A percentile compares a stretch with the other conserved stretches of the same genome.
phyloP scores from a whole-genome alignment of 2,113 vertebrate species.

The Conger conger region DNA sequence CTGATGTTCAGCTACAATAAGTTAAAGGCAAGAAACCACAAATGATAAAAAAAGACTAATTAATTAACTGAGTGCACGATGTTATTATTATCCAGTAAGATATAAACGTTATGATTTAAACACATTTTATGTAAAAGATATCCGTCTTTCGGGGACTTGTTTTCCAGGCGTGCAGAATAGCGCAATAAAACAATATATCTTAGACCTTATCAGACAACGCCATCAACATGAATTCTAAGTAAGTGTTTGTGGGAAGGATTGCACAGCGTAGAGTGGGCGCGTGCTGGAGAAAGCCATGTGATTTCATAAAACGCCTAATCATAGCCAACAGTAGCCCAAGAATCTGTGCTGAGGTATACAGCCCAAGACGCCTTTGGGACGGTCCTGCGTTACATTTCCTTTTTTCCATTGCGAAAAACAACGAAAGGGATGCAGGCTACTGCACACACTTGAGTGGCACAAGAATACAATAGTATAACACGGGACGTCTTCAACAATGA shows the following conservation, averaged over 20 bases:
- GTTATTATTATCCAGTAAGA: not conserved
- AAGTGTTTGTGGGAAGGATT: not conserved
- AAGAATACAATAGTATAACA: not conserved
- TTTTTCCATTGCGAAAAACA: not conserved
- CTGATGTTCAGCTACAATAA: not conserved
- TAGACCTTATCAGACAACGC: not conserved
- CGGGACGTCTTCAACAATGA: not conserved
- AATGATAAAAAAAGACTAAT: not conserved
- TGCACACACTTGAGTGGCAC: not conserved
- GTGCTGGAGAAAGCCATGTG: constrained; percentile 1
- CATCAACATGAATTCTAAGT: not conserved
- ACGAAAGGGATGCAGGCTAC: not conserved
- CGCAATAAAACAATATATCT: not conserved
- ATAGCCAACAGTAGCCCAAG: not conserved
- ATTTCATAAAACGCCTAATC: constrained; percentile 7
- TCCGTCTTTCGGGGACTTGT: not conserved
- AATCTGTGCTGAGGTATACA: not conserved
- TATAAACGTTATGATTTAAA: not conserved
- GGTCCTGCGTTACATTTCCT: not conserved
- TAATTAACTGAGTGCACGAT: not conserved
- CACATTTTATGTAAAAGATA: not conserved
- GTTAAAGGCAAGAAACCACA: not conserved
- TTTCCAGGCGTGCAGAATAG: not conserved
- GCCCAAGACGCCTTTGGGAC: not conserved
- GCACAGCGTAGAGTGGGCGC: not conserved